A percentile compares a stretch with the other conserved stretches of the same genome.
phyloP scores from a whole-genome alignment of 2,888 invertebrate species.

The Trichopria drosophilae region DNA sequence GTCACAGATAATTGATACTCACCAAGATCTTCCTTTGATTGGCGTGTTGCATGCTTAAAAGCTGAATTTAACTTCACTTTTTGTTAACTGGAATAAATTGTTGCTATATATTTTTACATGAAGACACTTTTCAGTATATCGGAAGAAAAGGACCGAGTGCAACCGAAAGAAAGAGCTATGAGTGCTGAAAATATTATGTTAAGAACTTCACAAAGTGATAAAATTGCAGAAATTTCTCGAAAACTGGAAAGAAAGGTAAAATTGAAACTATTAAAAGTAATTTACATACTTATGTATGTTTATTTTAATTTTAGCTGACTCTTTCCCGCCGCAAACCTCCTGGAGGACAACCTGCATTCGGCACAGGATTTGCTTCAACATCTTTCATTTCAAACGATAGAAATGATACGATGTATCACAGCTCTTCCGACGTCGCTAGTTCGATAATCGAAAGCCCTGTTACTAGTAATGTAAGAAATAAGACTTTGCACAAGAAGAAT shows the following conservation, averaged over 20 bases:
- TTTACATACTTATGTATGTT: neutral
- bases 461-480: conserved; percentile 13
- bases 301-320: conserved; percentile 40
- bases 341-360: conserved; percentile 52
- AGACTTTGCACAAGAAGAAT: conserved; percentile 10
- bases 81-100: neutral
- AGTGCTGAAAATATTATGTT: conserved; percentile 53
- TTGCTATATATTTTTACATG: conserved; percentile 8
- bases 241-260: conserved; percentile 64
- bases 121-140: conserved; percentile 57
- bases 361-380: conserved; percentile 48
- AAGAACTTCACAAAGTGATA: conserved; percentile 61
- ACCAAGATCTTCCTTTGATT: neutral
- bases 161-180: conserved; percentile 31
- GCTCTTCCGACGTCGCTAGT: conserved; percentile 27
- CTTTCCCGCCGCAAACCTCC: conserved; percentile 48
- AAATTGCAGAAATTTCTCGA: conserved; percentile 63
- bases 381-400: conserved; percentile 7
- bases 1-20: neutral
- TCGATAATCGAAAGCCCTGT: conserved; percentile 32
- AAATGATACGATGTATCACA: conserved; percentile 21
- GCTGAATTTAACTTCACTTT: neutral
- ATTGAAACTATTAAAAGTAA: conserved; percentile 7
- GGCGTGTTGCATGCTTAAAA: neutral
- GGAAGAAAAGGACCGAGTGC: conserved; percentile 56